Conservation (phyloP, 2,797 vertebrate species). For the Oreortyx pictus region DNA sequence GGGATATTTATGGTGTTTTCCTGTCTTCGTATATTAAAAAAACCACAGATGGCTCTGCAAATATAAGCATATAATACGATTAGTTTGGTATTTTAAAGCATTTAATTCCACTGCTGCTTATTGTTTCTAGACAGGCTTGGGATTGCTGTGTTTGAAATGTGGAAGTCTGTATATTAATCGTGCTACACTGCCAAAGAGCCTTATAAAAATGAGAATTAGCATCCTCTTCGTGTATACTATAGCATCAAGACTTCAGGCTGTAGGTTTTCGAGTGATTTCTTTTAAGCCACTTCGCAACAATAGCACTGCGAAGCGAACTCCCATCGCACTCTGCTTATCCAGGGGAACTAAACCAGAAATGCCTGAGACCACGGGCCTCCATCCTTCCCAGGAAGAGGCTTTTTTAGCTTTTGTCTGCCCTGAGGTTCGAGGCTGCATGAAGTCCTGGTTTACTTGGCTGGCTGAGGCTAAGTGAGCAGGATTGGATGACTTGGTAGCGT, state of each 20-base stretch:
- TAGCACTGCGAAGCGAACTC: accelerated
- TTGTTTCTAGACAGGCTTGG: neutral
- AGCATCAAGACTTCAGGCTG: neutral
- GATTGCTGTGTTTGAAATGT: neutral
- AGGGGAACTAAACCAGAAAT: neutral
- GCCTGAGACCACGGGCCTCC: neutral
- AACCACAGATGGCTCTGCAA: neutral
- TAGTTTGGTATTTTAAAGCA: neutral
- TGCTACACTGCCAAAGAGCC: neutral
- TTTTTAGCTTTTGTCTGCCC: neutral
- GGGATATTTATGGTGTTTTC: neutral
- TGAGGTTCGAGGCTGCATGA: neutral
- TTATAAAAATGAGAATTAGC: neutral
- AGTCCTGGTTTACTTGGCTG: neutral
- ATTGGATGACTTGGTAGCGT: neutral
- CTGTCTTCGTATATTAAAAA: neutral
- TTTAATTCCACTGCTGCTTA: neutral
- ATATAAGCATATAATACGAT: neutral
- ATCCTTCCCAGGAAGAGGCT: neutral
- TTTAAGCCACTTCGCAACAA: neutral
- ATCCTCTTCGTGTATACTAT: neutral
- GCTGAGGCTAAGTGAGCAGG: neutral
- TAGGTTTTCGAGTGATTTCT: neutral
- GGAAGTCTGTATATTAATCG: neutral
- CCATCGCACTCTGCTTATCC: neutral